A percentile compares a stretch with the other conserved stretches of the same genome.
phyloP scores from a whole-genome alignment of 1,140 invertebrate species.

The Brachionus rubens region DNA sequence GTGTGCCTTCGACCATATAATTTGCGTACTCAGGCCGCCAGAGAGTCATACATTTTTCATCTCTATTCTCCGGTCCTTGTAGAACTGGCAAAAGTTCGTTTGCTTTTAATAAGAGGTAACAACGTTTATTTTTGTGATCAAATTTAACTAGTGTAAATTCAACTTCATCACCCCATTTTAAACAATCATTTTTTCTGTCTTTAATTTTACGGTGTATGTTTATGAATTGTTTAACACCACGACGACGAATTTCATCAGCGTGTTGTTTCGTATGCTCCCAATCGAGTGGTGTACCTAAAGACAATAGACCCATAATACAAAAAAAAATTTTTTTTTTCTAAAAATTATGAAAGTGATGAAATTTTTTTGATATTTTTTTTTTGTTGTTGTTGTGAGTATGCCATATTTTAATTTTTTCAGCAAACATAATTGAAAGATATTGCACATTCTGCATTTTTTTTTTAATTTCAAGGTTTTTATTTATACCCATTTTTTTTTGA shows the following conservation, averaged over 20 bases:
- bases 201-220: conserved; percentile 80
- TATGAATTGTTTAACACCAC: conserved; percentile 89
- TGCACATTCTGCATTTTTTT: no score
- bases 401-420: no score
- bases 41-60: conserved; percentile 48
- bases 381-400: no score
- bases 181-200: conserved; percentile 83
- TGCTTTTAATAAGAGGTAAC: conserved; percentile 75
- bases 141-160: conserved; percentile 96
- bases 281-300: conserved; percentile 83
- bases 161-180: conserved; percentile 95
- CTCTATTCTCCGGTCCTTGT: conserved; percentile 64
- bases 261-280: conserved; percentile 93
- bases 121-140: conserved; percentile 79
- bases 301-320: conserved; percentile 81
- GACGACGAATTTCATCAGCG: conserved; percentile 80
- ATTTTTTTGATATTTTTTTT: no score
- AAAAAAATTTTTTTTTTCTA: no score
- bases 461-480: no score
- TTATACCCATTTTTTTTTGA: no score
- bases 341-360: no score
- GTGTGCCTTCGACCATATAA: conserved; percentile 99
- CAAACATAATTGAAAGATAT: no score
- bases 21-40: conserved; percentile 97
- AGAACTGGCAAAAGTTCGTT: conserved; percentile 73